A percentile compares a stretch with the other conserved stretches of the same genome.
These are phyloP conservation scores for Drosophila robusta DNA, from an alignment of 2,888 invertebrate genomes.

Conservation along the genomic window DNA sequence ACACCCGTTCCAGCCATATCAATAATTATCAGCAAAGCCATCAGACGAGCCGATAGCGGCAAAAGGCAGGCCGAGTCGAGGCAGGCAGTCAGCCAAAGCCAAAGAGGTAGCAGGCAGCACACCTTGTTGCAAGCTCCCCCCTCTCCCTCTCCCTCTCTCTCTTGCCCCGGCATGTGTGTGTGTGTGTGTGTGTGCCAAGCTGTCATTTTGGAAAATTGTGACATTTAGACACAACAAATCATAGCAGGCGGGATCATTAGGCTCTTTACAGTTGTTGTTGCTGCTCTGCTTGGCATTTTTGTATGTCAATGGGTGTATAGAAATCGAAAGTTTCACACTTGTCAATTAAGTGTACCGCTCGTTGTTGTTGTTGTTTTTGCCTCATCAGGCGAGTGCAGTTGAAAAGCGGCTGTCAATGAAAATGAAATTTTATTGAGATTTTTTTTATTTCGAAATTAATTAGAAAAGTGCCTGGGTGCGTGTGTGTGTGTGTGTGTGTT, in stretches of 20 bases:
- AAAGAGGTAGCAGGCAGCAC: constrained; percentile 18
- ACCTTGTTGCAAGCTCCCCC: constrained; percentile 32
- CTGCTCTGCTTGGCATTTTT: constrained; percentile 43
- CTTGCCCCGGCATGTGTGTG: constrained; percentile 3
- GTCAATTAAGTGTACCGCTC: constrained; percentile 75
- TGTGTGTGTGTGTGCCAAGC: constrained; percentile 28
- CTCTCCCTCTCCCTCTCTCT: too few relatives aligned
- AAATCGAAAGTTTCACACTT: constrained; percentile 80
- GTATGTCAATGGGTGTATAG: constrained; percentile 79
- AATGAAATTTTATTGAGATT: constrained; percentile 80
- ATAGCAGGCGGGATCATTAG: constrained; percentile 70
- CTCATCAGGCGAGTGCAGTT: constrained; percentile 67
- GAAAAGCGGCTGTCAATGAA: constrained; percentile 81
- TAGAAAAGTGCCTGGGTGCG: constrained; percentile 67
- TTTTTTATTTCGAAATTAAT: constrained; percentile 76
- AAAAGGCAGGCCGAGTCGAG: not conserved
- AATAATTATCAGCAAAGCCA: constrained; percentile 68
- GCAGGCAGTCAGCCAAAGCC: constrained; percentile 12
- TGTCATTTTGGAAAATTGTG: constrained; percentile 70
- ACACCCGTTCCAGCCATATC: constrained; percentile 55
- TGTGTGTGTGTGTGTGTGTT: constrained; percentile 55
- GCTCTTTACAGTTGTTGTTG: constrained; percentile 34
- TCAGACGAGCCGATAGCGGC: constrained; percentile 54
- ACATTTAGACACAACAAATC: constrained; percentile 80
- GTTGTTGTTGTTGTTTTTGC: constrained; percentile 41